Evolutionary conservation across 64 coral and sea anemone species (phyloP), one percentile per base, ranked within the genome.

Genomic region (Montipora cactus): DNA sequence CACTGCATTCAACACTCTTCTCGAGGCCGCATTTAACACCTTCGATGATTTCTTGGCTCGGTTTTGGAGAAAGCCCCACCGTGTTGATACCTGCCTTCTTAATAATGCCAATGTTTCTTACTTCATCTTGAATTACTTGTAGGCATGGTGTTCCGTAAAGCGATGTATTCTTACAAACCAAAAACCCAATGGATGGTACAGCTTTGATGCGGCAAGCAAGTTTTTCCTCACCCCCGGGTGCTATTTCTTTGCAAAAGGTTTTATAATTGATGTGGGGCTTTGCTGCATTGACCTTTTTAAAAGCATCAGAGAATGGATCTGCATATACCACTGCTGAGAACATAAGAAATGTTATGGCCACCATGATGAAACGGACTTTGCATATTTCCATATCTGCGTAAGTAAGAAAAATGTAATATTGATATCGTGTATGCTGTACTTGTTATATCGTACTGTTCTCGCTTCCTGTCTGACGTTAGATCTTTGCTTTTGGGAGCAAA

Each of bases 141-240:
- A 90, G 5, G 3, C 53, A 8, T 4, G 64, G 11, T 8, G 37
- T 2, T 1, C 75, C 75, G 16, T 15, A 28, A 75, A 28, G 61
- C 16, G 9, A 12, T 44, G 58, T 6, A 9, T 73, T 78, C 25
- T 78, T 90, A 79, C 88, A 90, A 79, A 90, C 88, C 74, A 90
- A 44, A 48, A 90, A 78, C 18, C 52, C 88, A 79, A 90, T 52
- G 2, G 75, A 59, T 48, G 37, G 55, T 22, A 19, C 51, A 8
- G 5, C 58, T n/a, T 90, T 90, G 21, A 79, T 62, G 18, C 23
- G 88, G 18, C 88, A 90, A 62, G 88, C 88, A 59, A 90, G 44
- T 44, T 90, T 90, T 18, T 90, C 88, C 15, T 22, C 69, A 13
- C 86, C 86, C 6, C 66, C 86, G 13, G 19, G 57, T 4, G 46